Conservation (phyloP, 2,888 invertebrate species). For the Sceliomorpha sp. region DNA sequence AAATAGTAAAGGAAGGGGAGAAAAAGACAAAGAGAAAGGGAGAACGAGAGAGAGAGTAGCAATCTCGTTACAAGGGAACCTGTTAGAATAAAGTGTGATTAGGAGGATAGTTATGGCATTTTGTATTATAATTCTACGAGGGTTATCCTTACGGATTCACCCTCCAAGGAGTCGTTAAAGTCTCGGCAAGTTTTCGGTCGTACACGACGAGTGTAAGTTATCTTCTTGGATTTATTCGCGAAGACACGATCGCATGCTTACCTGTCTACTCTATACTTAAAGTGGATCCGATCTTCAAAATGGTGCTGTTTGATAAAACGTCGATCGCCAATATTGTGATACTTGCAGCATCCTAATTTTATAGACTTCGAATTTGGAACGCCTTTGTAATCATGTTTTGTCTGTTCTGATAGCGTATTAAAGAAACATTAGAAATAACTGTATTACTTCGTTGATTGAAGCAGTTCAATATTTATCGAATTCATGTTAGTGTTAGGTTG, state of each 20-base stretch:
- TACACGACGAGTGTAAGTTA: constrained; percentile 54
- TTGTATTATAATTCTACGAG: constrained; percentile 75
- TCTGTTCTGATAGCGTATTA: constrained; percentile 24
- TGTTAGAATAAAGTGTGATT: constrained; percentile 79
- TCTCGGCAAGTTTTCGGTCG: constrained; percentile 68
- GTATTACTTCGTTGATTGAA: constrained; percentile 39
- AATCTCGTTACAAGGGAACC: constrained; percentile 73
- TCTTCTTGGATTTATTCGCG: constrained; percentile 49
- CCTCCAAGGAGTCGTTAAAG: constrained; percentile 71
- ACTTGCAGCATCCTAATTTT: too few species aligned
- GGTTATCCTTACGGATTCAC: constrained; percentile 58
- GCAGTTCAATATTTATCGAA: constrained; percentile 69
- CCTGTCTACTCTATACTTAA: constrained; percentile 31
- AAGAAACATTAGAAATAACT: constrained; percentile 8
- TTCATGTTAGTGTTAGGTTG: constrained; percentile 33
- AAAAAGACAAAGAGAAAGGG: constrained; percentile 24
- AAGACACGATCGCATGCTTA: constrained; percentile 53
- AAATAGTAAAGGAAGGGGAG: constrained; percentile 43
- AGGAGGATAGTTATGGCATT: constrained; percentile 78
- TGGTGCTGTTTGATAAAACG: constrained; percentile 13
- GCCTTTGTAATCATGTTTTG: neutral
- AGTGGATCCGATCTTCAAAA: constrained; percentile 11
- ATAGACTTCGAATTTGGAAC: constrained; percentile 6
- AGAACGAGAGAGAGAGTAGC: constrained; percentile 52
- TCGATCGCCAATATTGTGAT: too few species aligned